phyloP scores from a whole-genome alignment of 2,797 vertebrate genomes.

The Etheostoma perlongum region DNA sequence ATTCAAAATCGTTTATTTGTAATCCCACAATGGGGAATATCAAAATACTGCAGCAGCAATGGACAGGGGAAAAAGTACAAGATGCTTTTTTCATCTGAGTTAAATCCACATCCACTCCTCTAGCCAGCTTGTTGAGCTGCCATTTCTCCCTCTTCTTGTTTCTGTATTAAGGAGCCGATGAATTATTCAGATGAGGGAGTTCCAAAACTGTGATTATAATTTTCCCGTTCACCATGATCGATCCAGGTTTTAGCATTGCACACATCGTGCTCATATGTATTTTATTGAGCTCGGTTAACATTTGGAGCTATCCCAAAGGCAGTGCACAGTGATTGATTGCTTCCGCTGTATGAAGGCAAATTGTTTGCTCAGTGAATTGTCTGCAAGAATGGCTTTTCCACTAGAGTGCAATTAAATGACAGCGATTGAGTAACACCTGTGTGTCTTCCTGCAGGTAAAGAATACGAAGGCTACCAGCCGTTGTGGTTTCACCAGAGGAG shows the following conservation, averaged over 20 bases:
- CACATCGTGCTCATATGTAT: conserved; percentile 16
- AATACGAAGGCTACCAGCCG: conserved; percentile 90
- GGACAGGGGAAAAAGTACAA: no score
- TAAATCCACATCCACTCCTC: background rate
- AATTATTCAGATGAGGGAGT: conserved; percentile 21
- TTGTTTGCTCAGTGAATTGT: conserved; percentile 41
- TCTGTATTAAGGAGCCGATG: conserved; percentile 8
- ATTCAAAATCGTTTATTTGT: no score
- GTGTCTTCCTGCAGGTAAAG: conserved; percentile 84
- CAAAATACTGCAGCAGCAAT: no score
- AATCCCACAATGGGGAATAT: no score
- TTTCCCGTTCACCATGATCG: conserved; percentile 9
- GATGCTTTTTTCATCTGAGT: conserved; percentile 2
- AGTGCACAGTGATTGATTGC: conserved; percentile 41
- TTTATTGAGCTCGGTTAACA: conserved; percentile 24
- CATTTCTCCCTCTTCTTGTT: conserved; percentile 16
- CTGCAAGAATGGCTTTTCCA: conserved; percentile 58
- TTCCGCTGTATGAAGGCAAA: conserved; percentile 44
- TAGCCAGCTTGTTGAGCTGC: background rate
- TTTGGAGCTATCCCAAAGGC: conserved; percentile 55
- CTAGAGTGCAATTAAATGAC: background rate
- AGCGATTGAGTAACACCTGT: conserved; percentile 25
- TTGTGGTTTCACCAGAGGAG: conserved; percentile 95
- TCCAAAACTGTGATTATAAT: conserved; percentile 18
- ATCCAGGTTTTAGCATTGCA: conserved; percentile 25